These are phyloP conservation scores for Scomberomorus guttatus DNA, from an alignment of 2,797 vertebrate species.

Conservation along the genomic window DNA sequence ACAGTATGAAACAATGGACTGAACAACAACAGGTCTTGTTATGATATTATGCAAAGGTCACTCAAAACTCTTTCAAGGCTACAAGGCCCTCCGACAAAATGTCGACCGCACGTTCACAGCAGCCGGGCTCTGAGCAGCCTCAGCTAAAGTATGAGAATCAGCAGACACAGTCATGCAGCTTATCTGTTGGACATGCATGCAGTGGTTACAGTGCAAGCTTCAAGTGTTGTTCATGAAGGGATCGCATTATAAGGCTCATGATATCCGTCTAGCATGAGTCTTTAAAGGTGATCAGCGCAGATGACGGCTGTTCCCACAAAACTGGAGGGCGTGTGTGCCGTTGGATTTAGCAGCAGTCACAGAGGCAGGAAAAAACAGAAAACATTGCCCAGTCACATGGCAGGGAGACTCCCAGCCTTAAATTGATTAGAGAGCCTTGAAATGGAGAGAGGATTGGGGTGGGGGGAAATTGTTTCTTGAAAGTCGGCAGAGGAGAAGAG, in stretches of 20 bases:
- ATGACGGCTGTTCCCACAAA: conserved; percentile 62
- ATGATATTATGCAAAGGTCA: conserved; percentile 74
- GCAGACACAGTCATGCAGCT: conserved; percentile 62
- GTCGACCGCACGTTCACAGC: conserved; percentile 28
- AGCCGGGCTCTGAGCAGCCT: conserved; percentile 26
- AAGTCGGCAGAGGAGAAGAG: conserved; percentile 26
- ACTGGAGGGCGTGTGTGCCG: conserved; percentile 42
- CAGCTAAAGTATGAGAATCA: conserved; percentile 58
- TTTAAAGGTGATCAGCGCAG: conserved; percentile 38
- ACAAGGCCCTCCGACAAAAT: conserved; percentile 61
- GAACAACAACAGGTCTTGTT: conserved; percentile 64
- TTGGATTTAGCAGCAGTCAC: conserved; percentile 67
- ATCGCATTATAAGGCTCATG: conserved; percentile 37
- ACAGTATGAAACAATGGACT: conserved; percentile 77
- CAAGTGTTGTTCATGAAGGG: conserved; percentile 38
- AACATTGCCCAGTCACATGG: conserved; percentile 73
- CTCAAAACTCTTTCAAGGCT: conserved; percentile 8
- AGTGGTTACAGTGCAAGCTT: conserved; percentile 29
- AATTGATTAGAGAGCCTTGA: conserved; percentile 71
- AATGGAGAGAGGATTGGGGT: conserved; percentile 55
- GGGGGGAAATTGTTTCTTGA: conserved; percentile 33
- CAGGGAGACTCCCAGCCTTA: conserved; percentile 71
- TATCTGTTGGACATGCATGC: conserved; percentile 54
- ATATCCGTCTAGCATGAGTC: conserved; percentile 36
- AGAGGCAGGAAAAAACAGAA: conserved; percentile 60